phyloP scores from a whole-genome alignment of 2,113 vertebrate species.

The Corydoras maculifer region DNA sequence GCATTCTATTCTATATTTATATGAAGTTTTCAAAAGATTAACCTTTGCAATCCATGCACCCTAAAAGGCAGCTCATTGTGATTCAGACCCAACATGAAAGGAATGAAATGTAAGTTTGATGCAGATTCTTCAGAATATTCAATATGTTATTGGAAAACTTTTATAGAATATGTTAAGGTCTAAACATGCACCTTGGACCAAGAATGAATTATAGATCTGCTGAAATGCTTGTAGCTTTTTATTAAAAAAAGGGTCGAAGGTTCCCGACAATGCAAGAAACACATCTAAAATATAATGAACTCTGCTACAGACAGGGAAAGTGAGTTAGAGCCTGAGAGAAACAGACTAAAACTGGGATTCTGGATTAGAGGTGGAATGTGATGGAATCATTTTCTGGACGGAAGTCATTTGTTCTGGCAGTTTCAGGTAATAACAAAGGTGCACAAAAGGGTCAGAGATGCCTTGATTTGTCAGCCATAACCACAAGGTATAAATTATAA shows the following conservation, averaged over 20 bases:
- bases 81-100: not conserved
- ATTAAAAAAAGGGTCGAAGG: not conserved
- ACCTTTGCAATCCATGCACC: no score
- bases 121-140: not conserved
- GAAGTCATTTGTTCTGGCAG: not conserved
- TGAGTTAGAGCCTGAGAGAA: not conserved
- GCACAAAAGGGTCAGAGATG: not conserved
- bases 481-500: slow-evolving; percentile 3
- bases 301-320: not conserved
- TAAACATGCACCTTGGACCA: slow-evolving; percentile 3
- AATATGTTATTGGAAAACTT: not conserved
- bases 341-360: no score
- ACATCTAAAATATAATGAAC: not conserved
- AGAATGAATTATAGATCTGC: not conserved
- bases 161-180: not conserved
- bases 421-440: not conserved
- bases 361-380: not conserved
- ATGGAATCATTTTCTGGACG: not conserved
- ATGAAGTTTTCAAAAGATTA: no score
- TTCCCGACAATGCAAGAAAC: not conserved
- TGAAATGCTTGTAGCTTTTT: not conserved
- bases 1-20: no score
- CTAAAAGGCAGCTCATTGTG: not conserved
- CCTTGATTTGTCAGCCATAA: not conserved
- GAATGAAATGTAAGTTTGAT: not conserved